Evolutionary conservation across 1,140 invertebrate species (phyloP), one percentile per base, ranked within the genome.

Genomic region (Sinella curviseta): DNA sequence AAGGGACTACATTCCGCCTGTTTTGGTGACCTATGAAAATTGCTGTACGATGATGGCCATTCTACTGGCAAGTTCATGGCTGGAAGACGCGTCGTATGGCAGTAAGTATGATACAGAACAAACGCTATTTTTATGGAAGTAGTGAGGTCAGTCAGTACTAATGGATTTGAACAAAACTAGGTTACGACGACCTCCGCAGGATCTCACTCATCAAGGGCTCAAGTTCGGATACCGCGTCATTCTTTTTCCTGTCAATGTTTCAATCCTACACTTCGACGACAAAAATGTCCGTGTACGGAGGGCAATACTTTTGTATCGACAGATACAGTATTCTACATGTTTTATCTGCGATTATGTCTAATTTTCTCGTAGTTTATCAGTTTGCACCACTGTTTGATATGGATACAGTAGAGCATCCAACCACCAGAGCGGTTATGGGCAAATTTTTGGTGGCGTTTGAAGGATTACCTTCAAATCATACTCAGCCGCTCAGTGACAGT

Each of bases 321-420:
- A 30, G 31, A 33, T 70, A 70, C 31, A 31, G 8, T 33, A 33
- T 70, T 30, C 55, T 60, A 4, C 55, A 60, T 26, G 24, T 26
- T 8, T 3, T 30, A 33, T 70, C 65, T 16, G 65, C 65, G 8
- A 33, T 70, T 31, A 33, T 70, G n/a, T 31, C 65, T 1, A 30
- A 70, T 70, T 33, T 70, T 33, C 31, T 70, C 4, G 65, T 70
- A 24, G 65, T 70, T 8, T 70, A 70, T n/a, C 65, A 70, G 26
- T 70, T 70, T 30, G 24, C 8, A 30, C 65, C 31, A 3, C n/a
- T 33, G 3, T 70, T 70, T 70, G 65, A 33, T 70, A 70, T 70
- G 26, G 30, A 70, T n/a, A 70, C 65, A 8, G 3, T 4, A 16
- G 24, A 33, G 12, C 4, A 70, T 70, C 1, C 2, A 16, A 12